Conservation (phyloP, 2,797 vertebrate species). For the Phoxinus dragarum region DNA sequence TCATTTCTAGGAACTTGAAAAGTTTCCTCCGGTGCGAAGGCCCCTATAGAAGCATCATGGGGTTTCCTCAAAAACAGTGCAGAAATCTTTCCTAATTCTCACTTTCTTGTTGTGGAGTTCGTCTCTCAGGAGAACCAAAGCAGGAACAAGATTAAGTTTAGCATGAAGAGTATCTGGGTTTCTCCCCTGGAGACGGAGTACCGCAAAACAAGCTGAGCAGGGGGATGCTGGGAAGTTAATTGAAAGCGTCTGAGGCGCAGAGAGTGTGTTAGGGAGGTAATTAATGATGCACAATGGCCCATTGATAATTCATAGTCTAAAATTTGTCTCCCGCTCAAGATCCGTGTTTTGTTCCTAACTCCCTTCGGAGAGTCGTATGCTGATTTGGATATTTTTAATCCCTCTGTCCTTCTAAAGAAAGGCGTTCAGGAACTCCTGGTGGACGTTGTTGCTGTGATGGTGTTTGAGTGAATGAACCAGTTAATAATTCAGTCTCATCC, state of each 20-base stretch:
- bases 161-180: slow-evolving; percentile 71
- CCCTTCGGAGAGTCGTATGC: slow-evolving; percentile 37
- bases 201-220: slow-evolving; percentile 37
- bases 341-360: slow-evolving; percentile 49
- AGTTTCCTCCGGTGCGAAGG: too few relatives aligned
- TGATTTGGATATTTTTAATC: slow-evolving; percentile 31
- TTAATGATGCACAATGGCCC: slow-evolving; percentile 62
- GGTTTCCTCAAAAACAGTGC: slow-evolving; percentile 67
- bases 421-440: not conserved
- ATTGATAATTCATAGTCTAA: slow-evolving; percentile 61
- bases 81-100: slow-evolving; percentile 60
- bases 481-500: not conserved
- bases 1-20: too few relatives aligned
- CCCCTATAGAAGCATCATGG: slow-evolving; percentile 48
- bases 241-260: slow-evolving; percentile 38
- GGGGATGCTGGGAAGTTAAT: slow-evolving; percentile 60
- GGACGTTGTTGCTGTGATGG: not conserved
- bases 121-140: slow-evolving; percentile 65
- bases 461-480: not conserved
- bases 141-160: slow-evolving; percentile 65
- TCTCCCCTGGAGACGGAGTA: slow-evolving; percentile 66
- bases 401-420: slow-evolving; percentile 20
- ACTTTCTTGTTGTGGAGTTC: slow-evolving; percentile 61
- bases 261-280: slow-evolving; percentile 53
- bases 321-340: slow-evolving; percentile 53